phyloP scores from a whole-genome alignment of 2,113 vertebrate species.

The Hucho hucho region DNA sequence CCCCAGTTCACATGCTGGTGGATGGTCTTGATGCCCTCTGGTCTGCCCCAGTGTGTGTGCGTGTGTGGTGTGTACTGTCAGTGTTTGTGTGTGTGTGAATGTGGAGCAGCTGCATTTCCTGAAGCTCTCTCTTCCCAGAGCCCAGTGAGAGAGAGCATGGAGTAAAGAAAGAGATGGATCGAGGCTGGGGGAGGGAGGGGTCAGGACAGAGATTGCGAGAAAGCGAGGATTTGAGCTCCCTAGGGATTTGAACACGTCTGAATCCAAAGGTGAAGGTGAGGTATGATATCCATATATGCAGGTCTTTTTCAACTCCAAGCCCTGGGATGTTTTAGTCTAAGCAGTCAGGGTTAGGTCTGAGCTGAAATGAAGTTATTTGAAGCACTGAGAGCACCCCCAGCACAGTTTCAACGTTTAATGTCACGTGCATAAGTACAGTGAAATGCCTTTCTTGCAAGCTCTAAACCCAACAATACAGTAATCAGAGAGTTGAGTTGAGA shows the following conservation, averaged over 20 bases:
- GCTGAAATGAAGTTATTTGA: slow-evolving; percentile 24
- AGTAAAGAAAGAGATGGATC: slow-evolving; percentile 12
- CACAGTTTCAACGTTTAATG: no score
- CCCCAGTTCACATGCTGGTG: slow-evolving; percentile 44
- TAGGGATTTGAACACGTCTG: slow-evolving; percentile 31
- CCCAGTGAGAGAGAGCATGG: slow-evolving; percentile 24
- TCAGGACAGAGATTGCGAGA: slow-evolving; percentile 56
- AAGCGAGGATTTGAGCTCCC: slow-evolving; percentile 60
- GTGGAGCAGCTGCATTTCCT: slow-evolving; percentile 63
- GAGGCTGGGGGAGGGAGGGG: slow-evolving; percentile 46
- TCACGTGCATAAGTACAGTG: no score
- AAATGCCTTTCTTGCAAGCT: no score
- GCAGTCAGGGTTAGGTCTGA: slow-evolving; percentile 27
- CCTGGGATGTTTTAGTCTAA: slow-evolving; percentile 37
- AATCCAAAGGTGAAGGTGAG: slow-evolving; percentile 36
- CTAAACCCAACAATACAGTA: no score
- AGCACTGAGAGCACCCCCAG: slow-evolving; percentile 23
- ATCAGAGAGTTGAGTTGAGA: no score
- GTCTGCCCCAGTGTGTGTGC: slow-evolving; percentile 22
- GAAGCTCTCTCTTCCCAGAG: slow-evolving; percentile 62
- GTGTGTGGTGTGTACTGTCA: slow-evolving; percentile 26
- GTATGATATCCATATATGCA: slow-evolving; percentile 33
- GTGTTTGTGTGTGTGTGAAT: slow-evolving; percentile 48
- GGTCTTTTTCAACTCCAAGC: slow-evolving; percentile 23
- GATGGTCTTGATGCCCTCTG: slow-evolving; percentile 33